Percentiles rank a stretch among this genome's conserved stretches.
Conservation (phyloP, 2,113 vertebrate genomes). For the Sphyrna mokarran region DNA sequence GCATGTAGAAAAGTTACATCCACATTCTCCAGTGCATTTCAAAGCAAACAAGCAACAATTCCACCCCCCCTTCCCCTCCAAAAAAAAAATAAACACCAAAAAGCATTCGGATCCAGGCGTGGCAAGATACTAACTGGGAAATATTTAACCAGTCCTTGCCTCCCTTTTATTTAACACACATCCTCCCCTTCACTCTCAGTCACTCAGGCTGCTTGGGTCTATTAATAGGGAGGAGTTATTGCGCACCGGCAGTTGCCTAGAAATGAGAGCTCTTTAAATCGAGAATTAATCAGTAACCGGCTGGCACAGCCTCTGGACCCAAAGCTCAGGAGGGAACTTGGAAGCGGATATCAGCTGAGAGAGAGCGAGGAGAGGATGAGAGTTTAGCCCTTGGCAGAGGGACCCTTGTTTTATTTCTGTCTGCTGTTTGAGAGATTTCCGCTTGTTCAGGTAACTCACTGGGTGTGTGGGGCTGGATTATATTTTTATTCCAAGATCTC, state of each 20-base stretch:
- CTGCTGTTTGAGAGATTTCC: not conserved
- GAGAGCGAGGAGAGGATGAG: not conserved
- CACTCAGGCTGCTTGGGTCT: not conserved
- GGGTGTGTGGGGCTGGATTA: not conserved
- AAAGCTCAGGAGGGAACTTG: not conserved
- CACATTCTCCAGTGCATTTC: not conserved
- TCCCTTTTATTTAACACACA: too few relatives aligned
- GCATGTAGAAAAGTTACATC: too few relatives aligned
- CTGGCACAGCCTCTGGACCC: not conserved
- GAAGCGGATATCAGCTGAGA: not conserved
- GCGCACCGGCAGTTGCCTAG: not conserved
- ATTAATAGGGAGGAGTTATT: too few relatives aligned
- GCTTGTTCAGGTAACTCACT: not conserved
- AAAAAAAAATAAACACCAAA: not conserved
- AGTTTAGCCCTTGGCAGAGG: not conserved
- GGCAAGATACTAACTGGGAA: not conserved
- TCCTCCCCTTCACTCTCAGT: not conserved
- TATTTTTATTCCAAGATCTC: not conserved
- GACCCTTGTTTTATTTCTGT: not conserved
- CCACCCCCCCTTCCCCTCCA: too few relatives aligned
- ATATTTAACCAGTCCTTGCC: not conserved
- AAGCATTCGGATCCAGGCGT: not conserved
- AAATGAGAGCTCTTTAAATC: not conserved
- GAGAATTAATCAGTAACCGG: constrained; percentile 29
- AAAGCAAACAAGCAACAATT: too few relatives aligned